Conservation (phyloP, 2,797 vertebrate genomes). For the Lagodon rhomboides region DNA sequence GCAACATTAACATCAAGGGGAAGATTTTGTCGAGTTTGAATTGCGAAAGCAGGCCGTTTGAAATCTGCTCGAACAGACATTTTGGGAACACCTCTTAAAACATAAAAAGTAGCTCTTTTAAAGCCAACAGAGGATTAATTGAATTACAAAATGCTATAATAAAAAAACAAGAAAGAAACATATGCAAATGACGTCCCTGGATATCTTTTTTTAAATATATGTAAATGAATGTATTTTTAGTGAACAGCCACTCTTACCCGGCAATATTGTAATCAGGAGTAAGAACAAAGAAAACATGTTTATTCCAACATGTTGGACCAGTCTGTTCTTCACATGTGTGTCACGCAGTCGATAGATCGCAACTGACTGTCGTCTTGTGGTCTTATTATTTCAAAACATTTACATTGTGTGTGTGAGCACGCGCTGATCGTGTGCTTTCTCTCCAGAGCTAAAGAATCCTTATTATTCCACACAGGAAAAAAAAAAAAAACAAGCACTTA, state of each 20-base stretch:
- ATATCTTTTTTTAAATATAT: slow-evolving; percentile 57
- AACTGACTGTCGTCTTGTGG: slow-evolving; percentile 30
- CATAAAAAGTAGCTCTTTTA: neutral
- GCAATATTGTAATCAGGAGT: slow-evolving; percentile 27
- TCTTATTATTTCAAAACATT: slow-evolving; percentile 29
- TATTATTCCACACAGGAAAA: slow-evolving; percentile 28
- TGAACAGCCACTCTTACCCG: slow-evolving; percentile 15
- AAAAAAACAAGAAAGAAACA: slow-evolving; percentile 52
- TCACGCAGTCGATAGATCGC: slow-evolving; percentile 41
- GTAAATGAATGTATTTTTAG: slow-evolving; percentile 63
- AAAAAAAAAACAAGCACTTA: slow-evolving; percentile 21
- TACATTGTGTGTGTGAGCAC: slow-evolving; percentile 15
- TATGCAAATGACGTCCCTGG: slow-evolving; percentile 69
- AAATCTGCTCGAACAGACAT: neutral
- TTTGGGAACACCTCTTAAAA: slow-evolving; percentile 16
- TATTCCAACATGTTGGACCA: slow-evolving; percentile 17
- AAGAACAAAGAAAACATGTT: slow-evolving; percentile 53
- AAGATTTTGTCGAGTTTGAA: neutral
- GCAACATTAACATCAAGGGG: slow-evolving; percentile 1
- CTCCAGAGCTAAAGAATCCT: slow-evolving; percentile 19
- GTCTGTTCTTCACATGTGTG: slow-evolving; percentile 4
- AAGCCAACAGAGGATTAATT: slow-evolving; percentile 62
- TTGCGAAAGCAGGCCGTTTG: neutral
- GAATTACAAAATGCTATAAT: slow-evolving; percentile 64
- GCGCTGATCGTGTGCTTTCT: slow-evolving; percentile 18